Evolutionary conservation across 2,113 vertebrate genomes (phyloP), one percentile per base, ranked within the genome.

Genomic region (Spea bombifrons): DNA sequence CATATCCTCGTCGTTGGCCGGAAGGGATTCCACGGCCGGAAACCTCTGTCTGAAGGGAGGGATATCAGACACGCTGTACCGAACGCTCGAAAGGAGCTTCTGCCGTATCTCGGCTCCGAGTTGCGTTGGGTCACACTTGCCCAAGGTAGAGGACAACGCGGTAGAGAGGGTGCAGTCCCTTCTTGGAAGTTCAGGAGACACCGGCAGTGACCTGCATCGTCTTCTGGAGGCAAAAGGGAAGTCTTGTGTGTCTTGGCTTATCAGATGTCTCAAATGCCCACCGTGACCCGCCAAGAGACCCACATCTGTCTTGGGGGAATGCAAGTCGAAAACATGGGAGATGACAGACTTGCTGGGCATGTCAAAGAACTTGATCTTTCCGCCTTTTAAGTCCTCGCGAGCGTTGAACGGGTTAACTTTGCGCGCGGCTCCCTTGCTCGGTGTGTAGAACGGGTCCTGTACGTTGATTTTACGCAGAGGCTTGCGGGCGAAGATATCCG

Each of bases 381-480:
- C 97, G 0, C 97, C 96, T 6, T 95, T 96, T 77, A 99, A 92
- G 87, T 99, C 97, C 86, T 99, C 95, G 1, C 96, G 91, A 76
- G 97, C 94, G 30, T 83, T 97, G 86, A 99, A 99, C 12, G 97
- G 97, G 87, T 99, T 99, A 66, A 99, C 87, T 88, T 98, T 99
- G 53, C 86, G 89, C 15, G 79, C 80, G 74, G 85, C 84, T 0
- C 84, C 85, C 83, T 85, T 91, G 50, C 71, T 90, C 30, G 96
- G 95, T 3, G 87, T 90, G 46, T 96, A 98, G 83, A 96, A 95
- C 0, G 96, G 96, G 84, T 99, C 97, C 83, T 94, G 94, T 80
- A 98, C 95, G 0, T 93, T 98, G 64, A 97, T 92, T 84, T 94
- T 97, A 73, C 88, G 90, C 67, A 88, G 88, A 0, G 92, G 90